Base-by-base conservation (phyloP, 2,113 vertebrate species). In the Syngnathus scovelli region DNA sequence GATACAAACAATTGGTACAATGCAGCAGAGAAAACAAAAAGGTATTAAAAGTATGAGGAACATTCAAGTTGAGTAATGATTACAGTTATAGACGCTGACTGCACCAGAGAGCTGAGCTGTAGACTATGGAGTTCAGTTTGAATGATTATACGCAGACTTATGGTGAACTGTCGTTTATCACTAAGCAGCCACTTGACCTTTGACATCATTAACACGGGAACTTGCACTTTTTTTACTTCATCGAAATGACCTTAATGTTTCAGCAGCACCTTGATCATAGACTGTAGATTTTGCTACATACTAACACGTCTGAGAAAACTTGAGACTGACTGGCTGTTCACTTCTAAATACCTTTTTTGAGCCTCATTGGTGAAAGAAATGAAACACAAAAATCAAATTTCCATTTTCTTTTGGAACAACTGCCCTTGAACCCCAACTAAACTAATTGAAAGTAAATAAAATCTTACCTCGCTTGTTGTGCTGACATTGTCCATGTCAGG, bases 1-100 rank as follows among this genome's bases (percentile, higher is more conserved):
- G 76, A 38, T 60, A 16, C 36, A 56, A 43, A 64, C 79, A 82
- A 77, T 76, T 64, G 74, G 71, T 72, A 36, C 39, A 63, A 76
- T 38, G 16, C 51, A 70, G 58, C 54, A 61, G 18, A 16, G 68
- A 66, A 54, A 48, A 72, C 67, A 66, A 37, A 71, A 59, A 55
- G 46, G 72, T 62, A 64, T 51, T 55, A 51, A 0, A 41, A 67
- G n/a, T 37, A 72, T 51, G 63, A 69, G 41, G 61, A 71, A 59
- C 71, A 78, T 68, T 78, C 65, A 71, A 67, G 43, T 44, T 83
- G 77, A 85, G 60, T 71, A 77, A 87, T 89, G 77, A 74, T 64
- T 56, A 68, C 61, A 37, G 65, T 41, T 69, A 62, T 43, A 64
- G 41, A 55, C 18, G 16, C 37, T 37, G 77, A 83, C 21, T 66